Percentiles rank a stretch among this genome's conserved stretches.
Conservation (phyloP, 2,797 vertebrate genomes). For the Clarias laeviceps region DNA sequence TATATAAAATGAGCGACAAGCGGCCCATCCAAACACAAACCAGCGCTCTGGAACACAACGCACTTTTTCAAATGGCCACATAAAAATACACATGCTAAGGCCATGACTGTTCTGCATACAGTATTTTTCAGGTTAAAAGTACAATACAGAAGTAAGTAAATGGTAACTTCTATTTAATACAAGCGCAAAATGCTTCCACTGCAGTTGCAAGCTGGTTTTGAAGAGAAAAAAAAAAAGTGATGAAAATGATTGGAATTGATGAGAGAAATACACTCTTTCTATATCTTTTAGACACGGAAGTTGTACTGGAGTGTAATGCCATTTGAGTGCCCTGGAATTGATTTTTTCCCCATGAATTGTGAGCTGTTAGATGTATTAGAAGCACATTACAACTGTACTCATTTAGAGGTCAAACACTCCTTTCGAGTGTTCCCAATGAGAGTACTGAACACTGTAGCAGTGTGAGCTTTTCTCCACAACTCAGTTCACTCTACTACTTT, state of each 20-base stretch:
- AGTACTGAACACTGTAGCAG: neutral
- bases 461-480: too few relatives aligned
- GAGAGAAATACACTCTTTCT: neutral
- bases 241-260: neutral
- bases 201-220: neutral
- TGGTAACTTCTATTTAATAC: neutral
- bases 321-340: neutral
- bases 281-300: neutral
- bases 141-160: neutral
- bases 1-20: neutral
- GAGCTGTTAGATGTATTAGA: constrained; percentile 11
- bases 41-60: neutral
- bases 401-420: constrained; percentile 14
- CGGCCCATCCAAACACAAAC: neutral
- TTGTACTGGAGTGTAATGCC: neutral
- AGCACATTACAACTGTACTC: constrained; percentile 12
- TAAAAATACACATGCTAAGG: neutral
- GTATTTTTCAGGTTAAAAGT: neutral
- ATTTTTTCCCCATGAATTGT: constrained; percentile 18
- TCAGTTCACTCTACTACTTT: neutral
- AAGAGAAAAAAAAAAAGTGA: neutral
- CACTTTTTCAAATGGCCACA: neutral
- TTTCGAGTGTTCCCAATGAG: neutral
- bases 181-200: neutral
- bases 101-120: neutral